Conservation (phyloP, 2,797 vertebrate genomes). For the Limnodromus scolopaceus region DNA sequence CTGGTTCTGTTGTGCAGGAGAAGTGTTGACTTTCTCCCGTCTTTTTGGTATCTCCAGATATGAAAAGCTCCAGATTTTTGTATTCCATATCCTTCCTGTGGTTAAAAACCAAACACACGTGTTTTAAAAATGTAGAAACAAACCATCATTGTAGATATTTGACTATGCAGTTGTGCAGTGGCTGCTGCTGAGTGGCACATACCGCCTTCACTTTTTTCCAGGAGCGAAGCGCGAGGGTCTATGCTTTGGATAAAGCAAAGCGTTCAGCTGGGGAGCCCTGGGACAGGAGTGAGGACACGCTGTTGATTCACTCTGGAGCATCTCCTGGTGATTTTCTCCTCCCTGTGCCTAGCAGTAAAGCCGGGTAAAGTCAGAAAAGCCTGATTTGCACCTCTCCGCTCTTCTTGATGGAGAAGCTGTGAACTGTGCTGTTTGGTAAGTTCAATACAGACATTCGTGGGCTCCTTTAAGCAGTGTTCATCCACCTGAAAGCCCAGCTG, state of each 20-base stretch:
- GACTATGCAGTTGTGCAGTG: background rate
- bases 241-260: background rate
- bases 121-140: background rate
- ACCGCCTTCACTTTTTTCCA: background rate
- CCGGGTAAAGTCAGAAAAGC: background rate
- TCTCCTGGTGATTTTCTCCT: background rate
- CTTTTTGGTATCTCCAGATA: background rate
- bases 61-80: background rate
- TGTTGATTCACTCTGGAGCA: background rate
- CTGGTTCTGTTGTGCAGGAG: background rate
- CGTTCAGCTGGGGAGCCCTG: background rate
- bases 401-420: background rate
- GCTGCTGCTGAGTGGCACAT: background rate
- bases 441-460: background rate
- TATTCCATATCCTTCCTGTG: background rate
- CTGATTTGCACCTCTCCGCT: background rate
- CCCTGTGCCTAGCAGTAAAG: background rate
- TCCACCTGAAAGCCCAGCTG: background rate
- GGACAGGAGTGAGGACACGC: background rate
- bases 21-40: background rate
- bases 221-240: rapidly evolving
- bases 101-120: background rate
- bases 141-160: background rate
- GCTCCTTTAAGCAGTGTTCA: background rate
- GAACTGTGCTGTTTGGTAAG: background rate